These are phyloP conservation scores for Chloroclysta siterata DNA, from an alignment of 2,888 invertebrate genomes.

Conservation along the genomic window DNA sequence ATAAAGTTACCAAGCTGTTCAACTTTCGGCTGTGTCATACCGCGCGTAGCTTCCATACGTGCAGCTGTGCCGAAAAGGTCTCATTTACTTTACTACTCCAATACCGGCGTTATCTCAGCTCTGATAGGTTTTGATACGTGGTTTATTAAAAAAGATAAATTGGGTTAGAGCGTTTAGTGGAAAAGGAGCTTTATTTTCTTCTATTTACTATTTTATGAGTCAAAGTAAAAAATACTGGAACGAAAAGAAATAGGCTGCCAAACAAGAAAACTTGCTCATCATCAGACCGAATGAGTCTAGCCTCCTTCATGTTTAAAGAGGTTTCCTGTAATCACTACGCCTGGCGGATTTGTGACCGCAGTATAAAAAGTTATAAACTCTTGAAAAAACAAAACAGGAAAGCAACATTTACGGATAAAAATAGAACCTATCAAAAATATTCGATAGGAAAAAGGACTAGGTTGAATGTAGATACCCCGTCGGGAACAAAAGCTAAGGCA, in stretches of 20 bases:
- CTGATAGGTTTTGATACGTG: slow-evolving; percentile 51
- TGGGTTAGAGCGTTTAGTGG: slow-evolving; percentile 31
- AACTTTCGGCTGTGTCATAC: slow-evolving; percentile 5
- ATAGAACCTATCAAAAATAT: neutral
- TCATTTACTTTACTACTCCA: slow-evolving; percentile 63
- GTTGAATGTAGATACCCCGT: slow-evolving; percentile 33
- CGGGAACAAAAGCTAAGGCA: slow-evolving; percentile 47
- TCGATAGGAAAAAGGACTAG: neutral
- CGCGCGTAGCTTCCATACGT: slow-evolving; percentile 47
- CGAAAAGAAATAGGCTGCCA: neutral
- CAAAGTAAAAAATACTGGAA: slow-evolving; percentile 4
- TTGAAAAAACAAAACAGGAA: neutral
- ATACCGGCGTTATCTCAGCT: slow-evolving; percentile 51
- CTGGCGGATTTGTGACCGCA: too few species aligned
- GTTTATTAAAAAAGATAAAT: slow-evolving; percentile 52
- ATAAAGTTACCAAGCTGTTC: slow-evolving; percentile 13
- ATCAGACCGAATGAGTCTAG: too few species aligned
- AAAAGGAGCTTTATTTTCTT: slow-evolving; percentile 15
- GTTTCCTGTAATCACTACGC: too few species aligned
- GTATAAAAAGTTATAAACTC: too few species aligned
- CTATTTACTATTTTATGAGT: slow-evolving; percentile 25
- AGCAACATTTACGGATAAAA: neutral
- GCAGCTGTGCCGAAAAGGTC: slow-evolving; percentile 63
- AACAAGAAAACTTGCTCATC: neutral
- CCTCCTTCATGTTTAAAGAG: too few species aligned